A percentile compares a stretch with the other conserved stretches of the same genome.
phyloP scores from a whole-genome alignment of 2,113 vertebrate species.

The Otis tarda region DNA sequence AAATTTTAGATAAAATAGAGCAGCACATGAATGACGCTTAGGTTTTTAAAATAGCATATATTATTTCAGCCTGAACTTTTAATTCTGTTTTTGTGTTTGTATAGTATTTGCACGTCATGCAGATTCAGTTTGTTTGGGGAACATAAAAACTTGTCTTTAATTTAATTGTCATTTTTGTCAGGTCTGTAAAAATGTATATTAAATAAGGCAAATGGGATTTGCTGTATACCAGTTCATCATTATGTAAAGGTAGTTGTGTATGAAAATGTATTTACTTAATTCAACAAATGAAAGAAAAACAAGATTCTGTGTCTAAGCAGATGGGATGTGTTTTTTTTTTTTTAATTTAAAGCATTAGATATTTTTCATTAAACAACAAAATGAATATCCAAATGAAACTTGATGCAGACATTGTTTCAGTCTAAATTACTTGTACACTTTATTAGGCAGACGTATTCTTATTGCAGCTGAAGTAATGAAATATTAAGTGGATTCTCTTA shows the following conservation, averaged over 20 bases:
- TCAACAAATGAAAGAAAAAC: neutral
- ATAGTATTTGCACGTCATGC: neutral
- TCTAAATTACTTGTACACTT: neutral
- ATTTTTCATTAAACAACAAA: conserved; percentile 1
- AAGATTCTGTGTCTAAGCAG: neutral
- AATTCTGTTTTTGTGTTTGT: neutral
- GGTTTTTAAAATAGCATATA: neutral
- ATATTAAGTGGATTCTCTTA: neutral
- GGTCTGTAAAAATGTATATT: conserved; percentile 31
- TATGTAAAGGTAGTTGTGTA: neutral
- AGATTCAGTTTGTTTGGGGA: neutral
- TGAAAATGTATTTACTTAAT: conserved; percentile 9
- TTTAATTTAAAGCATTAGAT: neutral
- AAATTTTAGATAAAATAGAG: neutral
- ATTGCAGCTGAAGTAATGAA: neutral
- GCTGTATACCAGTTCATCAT: neutral
- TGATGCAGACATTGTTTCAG: neutral
- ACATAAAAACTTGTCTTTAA: neutral
- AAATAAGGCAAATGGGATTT: conserved; percentile 30
- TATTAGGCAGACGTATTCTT: neutral
- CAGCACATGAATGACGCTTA: neutral
- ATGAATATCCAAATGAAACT: neutral
- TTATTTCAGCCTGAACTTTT: neutral
- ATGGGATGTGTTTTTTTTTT: neutral
- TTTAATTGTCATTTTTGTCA: conserved; percentile 33